phyloP scores from a whole-genome alignment of 2,888 invertebrate species.

The Pseudoips prasinana region DNA sequence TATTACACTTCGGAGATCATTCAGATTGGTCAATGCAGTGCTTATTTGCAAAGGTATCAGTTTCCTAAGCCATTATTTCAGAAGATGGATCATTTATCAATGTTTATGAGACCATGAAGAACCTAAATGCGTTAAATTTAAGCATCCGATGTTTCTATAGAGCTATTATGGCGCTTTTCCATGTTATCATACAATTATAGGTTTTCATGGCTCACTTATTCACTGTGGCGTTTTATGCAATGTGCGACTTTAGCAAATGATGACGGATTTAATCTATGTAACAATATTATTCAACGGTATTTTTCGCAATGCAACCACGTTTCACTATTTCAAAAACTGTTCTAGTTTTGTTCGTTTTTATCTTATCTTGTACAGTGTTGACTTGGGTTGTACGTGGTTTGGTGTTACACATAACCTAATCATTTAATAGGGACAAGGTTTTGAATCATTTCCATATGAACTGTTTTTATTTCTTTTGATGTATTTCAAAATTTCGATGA shows the following conservation, averaged over 20 bases:
- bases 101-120: constrained; percentile 55
- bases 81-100: constrained; percentile 29
- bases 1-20: constrained; percentile 27
- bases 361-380: constrained; percentile 13
- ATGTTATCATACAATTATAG: constrained; percentile 30
- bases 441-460: too few species aligned
- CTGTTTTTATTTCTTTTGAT: too few species aligned
- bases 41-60: constrained; percentile 27
- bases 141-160: constrained; percentile 33
- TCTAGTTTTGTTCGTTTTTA: constrained; percentile 21
- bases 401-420: too few species aligned
- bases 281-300: constrained; percentile 18
- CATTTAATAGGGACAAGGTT: too few species aligned
- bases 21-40: constrained; percentile 27
- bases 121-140: constrained; percentile 48
- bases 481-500: too few species aligned
- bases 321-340: constrained; percentile 24
- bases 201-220: constrained; percentile 26
- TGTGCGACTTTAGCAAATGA: constrained; percentile 14
- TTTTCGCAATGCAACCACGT: constrained; percentile 19
- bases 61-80: constrained; percentile 31
- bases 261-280: constrained; percentile 17
- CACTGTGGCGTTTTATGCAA: constrained; percentile 15
- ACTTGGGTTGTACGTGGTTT: neutral
- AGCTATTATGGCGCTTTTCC: constrained; percentile 30